Conservation (phyloP, 1,140 invertebrate genomes). For the Hetaerina americana region DNA sequence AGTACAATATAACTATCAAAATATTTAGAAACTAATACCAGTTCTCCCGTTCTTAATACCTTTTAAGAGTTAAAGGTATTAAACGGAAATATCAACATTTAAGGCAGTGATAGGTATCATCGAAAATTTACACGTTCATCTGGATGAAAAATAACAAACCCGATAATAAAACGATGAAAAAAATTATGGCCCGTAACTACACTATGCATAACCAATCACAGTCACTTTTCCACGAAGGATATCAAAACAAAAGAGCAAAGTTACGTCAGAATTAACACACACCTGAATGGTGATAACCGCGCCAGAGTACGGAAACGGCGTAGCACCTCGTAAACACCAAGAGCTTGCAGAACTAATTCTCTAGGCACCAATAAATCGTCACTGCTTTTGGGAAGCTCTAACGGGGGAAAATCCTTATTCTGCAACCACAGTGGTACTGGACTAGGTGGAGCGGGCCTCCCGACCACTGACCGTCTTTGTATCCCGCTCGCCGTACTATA, state of each 20-base stretch:
- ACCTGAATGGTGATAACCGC: conserved; percentile 56
- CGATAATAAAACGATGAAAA: too few species aligned
- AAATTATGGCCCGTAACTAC: too few species aligned
- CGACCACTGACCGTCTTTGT: conserved; percentile 6
- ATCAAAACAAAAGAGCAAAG: neutral
- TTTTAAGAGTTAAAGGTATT: too few species aligned
- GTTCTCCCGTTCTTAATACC: too few species aligned
- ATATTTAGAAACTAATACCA: too few species aligned
- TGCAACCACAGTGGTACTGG: conserved; percentile 81
- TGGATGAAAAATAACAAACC: too few species aligned
- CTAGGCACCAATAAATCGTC: conserved; percentile 77
- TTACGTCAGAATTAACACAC: neutral
- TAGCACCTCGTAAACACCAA: conserved; percentile 87
- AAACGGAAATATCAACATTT: too few species aligned
- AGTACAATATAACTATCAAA: too few species aligned
- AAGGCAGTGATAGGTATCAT: too few species aligned
- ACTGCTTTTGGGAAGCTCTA: conserved; percentile 73
- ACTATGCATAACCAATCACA: too few species aligned
- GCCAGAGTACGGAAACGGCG: conserved; percentile 81
- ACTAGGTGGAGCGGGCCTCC: conserved; percentile 48
- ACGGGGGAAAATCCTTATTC: conserved; percentile 55
- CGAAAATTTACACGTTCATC: too few species aligned
- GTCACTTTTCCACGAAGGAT: too few species aligned
- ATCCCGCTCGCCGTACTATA: conserved; percentile 23
- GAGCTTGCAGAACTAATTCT: conserved; percentile 60